phyloP scores from a whole-genome alignment of 2,113 vertebrate species.

The Corythaixoides concolor region DNA sequence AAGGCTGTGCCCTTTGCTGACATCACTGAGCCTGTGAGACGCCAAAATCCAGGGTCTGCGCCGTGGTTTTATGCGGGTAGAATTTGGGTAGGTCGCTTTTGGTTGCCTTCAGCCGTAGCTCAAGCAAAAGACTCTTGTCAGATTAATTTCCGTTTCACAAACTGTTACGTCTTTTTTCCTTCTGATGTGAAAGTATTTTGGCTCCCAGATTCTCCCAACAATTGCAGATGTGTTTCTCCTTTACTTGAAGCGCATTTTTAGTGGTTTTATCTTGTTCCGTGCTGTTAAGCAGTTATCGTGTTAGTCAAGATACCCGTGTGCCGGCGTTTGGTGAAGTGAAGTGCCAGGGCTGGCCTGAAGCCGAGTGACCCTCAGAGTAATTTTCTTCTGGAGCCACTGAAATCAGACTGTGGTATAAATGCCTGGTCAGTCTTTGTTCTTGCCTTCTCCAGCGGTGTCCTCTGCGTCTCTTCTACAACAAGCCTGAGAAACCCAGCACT shows the following conservation, averaged over 20 bases:
- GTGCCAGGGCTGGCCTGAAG: background rate
- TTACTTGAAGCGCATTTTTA: background rate
- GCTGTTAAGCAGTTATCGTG: background rate
- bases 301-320: background rate
- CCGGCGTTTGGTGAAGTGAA: background rate
- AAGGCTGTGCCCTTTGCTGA: background rate
- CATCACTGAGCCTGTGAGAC: accelerated
- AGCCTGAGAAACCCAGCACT: background rate
- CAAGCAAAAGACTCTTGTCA: background rate
- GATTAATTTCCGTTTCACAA: background rate
- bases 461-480: background rate
- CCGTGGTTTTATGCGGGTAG: accelerated
- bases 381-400: background rate
- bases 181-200: background rate
- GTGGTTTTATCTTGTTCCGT: background rate
- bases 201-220: background rate
- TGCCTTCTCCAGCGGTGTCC: background rate
- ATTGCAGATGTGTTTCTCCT: background rate
- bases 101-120: background rate
- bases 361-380: background rate
- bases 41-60: accelerated
- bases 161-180: background rate
- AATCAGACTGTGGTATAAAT: too few species aligned
- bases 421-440: too few species aligned
- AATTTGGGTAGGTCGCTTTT: background rate